Base-by-base conservation (phyloP, 2,888 invertebrate genomes). In the Sabatieria punctata region DNA sequence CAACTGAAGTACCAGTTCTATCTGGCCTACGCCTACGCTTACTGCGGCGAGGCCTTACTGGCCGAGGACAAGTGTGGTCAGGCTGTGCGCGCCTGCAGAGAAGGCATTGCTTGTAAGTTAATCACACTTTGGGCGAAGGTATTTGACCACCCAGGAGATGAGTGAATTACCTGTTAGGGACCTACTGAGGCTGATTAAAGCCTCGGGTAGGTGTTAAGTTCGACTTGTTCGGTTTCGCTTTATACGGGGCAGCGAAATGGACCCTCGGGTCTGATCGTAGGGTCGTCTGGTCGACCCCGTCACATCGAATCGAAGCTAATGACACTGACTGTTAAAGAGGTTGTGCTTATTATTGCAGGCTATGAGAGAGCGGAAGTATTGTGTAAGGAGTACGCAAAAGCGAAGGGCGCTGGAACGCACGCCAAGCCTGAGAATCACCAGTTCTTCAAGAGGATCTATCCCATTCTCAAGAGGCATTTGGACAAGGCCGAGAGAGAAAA, bases 401-500 rank as follows among this genome's bases (percentile, higher is more conserved):
- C 70, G 2, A 72, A 75, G 55, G 76, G 77, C 2, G 71, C 73
- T 1, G 76, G 75, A 4, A 70, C 72, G 1, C 66, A 71, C 44
- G 75, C 73, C 2, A 71, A 72, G 54, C 76, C 75, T 2, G 74
- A 75, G 50, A 68, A 73, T 49, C 77, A 77, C 57, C 60, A 72
- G 37, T 77, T 78, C 61, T 77, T 77, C 60, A 68, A 73, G 51
- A 70, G 71, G 38, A 64, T 77, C 15, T 72, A 72, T 11, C 74
- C 75, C 18, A 62, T 73, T 41, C 68, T 77, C 18, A 70, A 71
- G 50, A 61, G 74, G 35, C 75, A 74, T 8, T 62, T 77, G 45
- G 76, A 77, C 49, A 77, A 78, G 59, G 76, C 76, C 60, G 73
- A 75, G 54, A 61, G 77, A 47, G 77, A 78, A 63, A 78, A 78